Conservation (phyloP, 1,140 invertebrate species). For the Oncopeltus fasciatus region DNA sequence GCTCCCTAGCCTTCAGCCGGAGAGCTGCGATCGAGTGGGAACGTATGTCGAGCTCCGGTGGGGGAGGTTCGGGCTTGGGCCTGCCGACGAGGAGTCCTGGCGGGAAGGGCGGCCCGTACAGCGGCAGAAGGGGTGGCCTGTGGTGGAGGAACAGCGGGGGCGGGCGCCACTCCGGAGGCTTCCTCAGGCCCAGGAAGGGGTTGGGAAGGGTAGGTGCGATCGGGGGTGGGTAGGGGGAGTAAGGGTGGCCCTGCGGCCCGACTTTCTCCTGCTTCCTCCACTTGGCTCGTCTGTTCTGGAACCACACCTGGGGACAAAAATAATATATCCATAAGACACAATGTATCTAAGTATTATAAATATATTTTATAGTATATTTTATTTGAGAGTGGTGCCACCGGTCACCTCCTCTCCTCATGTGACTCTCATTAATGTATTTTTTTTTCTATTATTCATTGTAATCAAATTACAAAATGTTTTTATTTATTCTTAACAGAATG, state of each 20-base stretch:
- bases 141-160: conserved; percentile 38
- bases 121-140: conserved; percentile 33
- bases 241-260: conserved; percentile 72
- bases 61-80: conserved; percentile 38
- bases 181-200: conserved; percentile 57
- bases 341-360: no score
- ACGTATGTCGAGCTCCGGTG: conserved; percentile 58
- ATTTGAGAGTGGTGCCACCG: no score
- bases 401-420: no score
- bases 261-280: conserved; percentile 85
- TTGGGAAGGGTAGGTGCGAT: conserved; percentile 58
- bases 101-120: conserved; percentile 37
- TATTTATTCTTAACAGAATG: no score
- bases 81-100: conserved; percentile 45
- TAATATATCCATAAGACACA: no score
- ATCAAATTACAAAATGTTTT: no score
- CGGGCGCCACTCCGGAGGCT: conserved; percentile 49
- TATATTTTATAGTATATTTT: no score
- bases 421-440: no score
- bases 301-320: conserved; percentile 70
- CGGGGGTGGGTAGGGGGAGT: conserved; percentile 61
- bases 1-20: conserved; percentile 78
- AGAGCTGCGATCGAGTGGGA: conserved; percentile 81
- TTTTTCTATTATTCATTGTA: no score
- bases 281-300: conserved; percentile 88